Percentiles rank a stretch among this genome's conserved stretches.
phyloP scores from a whole-genome alignment of 2,797 vertebrate species.

The Trichosurus vulpecula region DNA sequence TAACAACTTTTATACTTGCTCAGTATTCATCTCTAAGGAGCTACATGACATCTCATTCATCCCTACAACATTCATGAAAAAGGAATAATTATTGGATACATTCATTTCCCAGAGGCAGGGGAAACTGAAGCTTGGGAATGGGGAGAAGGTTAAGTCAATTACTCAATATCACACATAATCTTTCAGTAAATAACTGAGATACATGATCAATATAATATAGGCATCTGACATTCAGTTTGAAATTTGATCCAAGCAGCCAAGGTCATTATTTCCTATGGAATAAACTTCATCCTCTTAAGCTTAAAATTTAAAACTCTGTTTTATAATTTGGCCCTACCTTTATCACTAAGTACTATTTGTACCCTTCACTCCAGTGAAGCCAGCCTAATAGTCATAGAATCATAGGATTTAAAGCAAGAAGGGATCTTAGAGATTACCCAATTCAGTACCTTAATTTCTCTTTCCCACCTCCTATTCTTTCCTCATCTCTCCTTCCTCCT shows the following conservation, averaged over 20 bases:
- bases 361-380: too few species aligned
- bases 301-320: too few species aligned
- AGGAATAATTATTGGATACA: background rate
- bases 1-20: background rate
- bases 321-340: too few species aligned
- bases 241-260: too few species aligned
- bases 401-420: too few species aligned
- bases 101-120: background rate
- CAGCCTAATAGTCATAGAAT: too few species aligned
- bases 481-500: background rate
- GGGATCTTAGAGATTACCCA: too few species aligned
- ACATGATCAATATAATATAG: background rate
- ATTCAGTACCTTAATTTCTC: background rate
- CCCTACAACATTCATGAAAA: background rate
- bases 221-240: background rate
- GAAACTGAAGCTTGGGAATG: background rate
- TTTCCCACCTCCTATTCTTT: background rate
- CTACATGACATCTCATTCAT: background rate
- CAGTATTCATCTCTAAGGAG: background rate
- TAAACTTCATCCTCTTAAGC: too few species aligned
- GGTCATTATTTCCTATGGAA: too few species aligned
- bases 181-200: background rate
- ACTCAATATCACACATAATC: background rate
- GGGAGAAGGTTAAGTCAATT: background rate
- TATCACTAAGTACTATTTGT: too few species aligned